Base-by-base conservation (phyloP, 2,797 vertebrate species). In the Moxostoma hubbsi region DNA sequence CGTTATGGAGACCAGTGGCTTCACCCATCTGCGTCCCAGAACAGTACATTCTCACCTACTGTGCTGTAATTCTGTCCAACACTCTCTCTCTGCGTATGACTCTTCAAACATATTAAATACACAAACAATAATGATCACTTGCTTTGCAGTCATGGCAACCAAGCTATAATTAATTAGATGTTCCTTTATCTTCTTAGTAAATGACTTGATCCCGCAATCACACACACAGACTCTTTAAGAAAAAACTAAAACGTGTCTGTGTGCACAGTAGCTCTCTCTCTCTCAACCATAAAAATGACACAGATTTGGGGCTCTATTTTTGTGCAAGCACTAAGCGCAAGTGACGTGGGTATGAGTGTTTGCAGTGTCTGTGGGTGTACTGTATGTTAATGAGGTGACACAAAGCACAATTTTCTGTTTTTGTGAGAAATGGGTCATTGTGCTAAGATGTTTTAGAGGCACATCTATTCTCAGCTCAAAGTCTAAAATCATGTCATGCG, bases 71-170 rank as follows among this genome's bases (percentile, higher is more conserved):
- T 12, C 67, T 47, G 55, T 64, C 15, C 80, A 67, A 81, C 83
- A 74, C 85, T 49, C 53, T 69, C 63, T 73, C 11, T 51, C 59
- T 63, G 46, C 67, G 55, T 86, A 24, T 59, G 54, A 51, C 75
- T 68, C 59, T 59, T 13, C 5, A 55, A n/a, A 36, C 36, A 66
- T 78, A 10, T 66, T 82, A 76, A 54, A 75, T 54, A 86, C 82
- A 86, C 59, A 61, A 84, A 73, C 54, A 75, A 81, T 88, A 86
- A 85, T 86, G 85, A 84, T 87, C 87, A 76, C 63, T 51, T 75
- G 83, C 85, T 78, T 59, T 77, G 88, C 86, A 64, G 86, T 87
- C 91, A 92, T 92, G 84, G 91, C 84, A 93, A 92, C 90, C 9
- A 49, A 73, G 75, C 80, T 84, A 54, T 61, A 88, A 75, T 83